Evolutionary conservation across 2,888 invertebrate genomes (phyloP).

Genomic region (Philaethria dido): DNA sequence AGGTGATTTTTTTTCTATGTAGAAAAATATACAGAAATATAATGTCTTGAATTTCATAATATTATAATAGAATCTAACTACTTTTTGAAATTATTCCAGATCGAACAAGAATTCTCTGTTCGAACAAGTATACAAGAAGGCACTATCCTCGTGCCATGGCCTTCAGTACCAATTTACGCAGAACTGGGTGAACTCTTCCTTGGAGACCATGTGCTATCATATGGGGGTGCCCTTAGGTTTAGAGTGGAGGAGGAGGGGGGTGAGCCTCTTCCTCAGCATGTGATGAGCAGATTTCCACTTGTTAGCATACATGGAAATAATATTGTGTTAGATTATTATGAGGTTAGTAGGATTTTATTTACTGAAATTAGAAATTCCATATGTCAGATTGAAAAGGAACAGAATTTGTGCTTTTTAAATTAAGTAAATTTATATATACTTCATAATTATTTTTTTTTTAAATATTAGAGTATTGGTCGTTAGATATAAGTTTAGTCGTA

Average conservation of each 20-base stretch:
- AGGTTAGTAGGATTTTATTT: conserved; percentile 56
- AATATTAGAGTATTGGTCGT: too few relatives aligned
- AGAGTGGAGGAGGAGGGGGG: conserved; percentile 87
- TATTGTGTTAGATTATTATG: conserved; percentile 90
- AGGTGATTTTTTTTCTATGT: too few relatives aligned
- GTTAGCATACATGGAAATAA: conserved; percentile 92
- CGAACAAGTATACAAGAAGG: conserved; percentile 69
- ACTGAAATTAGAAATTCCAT: background rate
- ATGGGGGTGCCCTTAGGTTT: conserved; percentile 94
- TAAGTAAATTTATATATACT: too few relatives aligned
- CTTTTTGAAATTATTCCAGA: conserved; percentile 57
- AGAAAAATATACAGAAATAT: too few relatives aligned
- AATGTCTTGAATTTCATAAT: too few relatives aligned
- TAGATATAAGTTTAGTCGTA: too few relatives aligned
- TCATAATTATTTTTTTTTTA: too few relatives aligned
- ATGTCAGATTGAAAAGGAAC: too few relatives aligned
- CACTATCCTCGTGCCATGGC: conserved; percentile 74
- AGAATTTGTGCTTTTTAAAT: too few relatives aligned
- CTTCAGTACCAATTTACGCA: conserved; percentile 90
- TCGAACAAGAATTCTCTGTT: conserved; percentile 72
- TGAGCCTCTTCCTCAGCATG: conserved; percentile 80
- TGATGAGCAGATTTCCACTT: conserved; percentile 87
- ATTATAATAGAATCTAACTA: too few relatives aligned
- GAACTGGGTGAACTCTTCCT: conserved; percentile 91
- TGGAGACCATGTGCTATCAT: conserved; percentile 94